These are phyloP conservation scores for Sesia bembeciformis DNA, from an alignment of 2,888 invertebrate species.

Conservation along the genomic window DNA sequence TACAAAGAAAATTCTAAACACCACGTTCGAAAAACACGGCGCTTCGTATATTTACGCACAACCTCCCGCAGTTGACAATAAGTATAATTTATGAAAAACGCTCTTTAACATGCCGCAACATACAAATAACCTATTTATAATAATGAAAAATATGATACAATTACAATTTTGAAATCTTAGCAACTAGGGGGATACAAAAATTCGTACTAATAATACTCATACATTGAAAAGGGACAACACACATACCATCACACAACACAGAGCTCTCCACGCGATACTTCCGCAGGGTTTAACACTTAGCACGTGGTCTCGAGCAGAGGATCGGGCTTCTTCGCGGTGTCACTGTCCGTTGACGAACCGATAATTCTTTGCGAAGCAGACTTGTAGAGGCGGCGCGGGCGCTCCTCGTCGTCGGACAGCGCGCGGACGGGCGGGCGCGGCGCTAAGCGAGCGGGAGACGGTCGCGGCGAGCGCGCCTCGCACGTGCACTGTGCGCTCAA, in stretches of 20 bases:
- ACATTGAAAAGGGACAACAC: conserved; percentile 30
- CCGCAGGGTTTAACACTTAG: conserved; percentile 11
- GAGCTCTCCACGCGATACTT: neutral
- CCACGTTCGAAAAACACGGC: no score
- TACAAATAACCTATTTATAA: conserved; percentile 25
- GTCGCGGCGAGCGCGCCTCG: conserved; percentile 22
- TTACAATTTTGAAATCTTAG: conserved; percentile 67
- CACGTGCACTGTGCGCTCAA: conserved; percentile 26
- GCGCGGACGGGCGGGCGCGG: conserved; percentile 20
- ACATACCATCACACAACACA: conserved; percentile 22
- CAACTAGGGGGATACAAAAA: conserved; percentile 63
- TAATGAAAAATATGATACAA: conserved; percentile 53
- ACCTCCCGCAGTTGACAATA: conserved; percentile 52
- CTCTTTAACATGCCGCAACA: conserved; percentile 37
- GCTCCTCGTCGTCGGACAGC: conserved; percentile 18
- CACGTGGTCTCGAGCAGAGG: conserved; percentile 64
- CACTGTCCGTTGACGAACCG: conserved; percentile 21
- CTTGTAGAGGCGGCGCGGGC: conserved; percentile 40
- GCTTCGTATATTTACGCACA: conserved; percentile 40
- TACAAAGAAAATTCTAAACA: no score
- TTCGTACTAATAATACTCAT: conserved; percentile 69
- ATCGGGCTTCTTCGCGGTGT: conserved; percentile 24
- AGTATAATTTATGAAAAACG: conserved; percentile 39
- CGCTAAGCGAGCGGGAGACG: neutral
- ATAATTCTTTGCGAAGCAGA: conserved; percentile 35